phyloP scores from a whole-genome alignment of 1,140 invertebrate genomes.

The Macrostomum lignano region DNA sequence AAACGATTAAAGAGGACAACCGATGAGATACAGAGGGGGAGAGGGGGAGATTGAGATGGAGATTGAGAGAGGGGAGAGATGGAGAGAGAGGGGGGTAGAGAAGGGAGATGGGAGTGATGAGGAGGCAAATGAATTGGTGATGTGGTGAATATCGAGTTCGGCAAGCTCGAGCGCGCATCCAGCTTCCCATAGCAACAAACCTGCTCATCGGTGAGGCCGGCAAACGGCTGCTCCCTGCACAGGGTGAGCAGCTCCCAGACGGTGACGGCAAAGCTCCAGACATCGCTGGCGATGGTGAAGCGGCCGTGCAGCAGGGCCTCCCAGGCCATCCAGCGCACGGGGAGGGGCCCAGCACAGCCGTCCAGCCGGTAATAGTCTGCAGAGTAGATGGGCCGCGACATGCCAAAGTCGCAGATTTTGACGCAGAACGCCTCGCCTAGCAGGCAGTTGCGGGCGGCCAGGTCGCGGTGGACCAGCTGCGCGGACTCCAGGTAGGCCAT shows the following conservation, averaged over 20 bases:
- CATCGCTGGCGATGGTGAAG: conserved; percentile 50
- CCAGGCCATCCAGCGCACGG: conserved; percentile 2
- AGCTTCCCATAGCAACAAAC: too few relatives aligned
- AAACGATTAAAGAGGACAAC: too few relatives aligned
- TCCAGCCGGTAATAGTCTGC: too few relatives aligned
- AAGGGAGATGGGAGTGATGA: too few relatives aligned
- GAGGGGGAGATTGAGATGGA: too few relatives aligned
- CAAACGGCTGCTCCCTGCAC: conserved; percentile 39
- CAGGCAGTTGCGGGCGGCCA: conserved; percentile 68
- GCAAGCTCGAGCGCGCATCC: too few relatives aligned
- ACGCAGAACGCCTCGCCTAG: conserved; percentile 66
- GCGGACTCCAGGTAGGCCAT: conserved; percentile 90
- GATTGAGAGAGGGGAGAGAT: too few relatives aligned
- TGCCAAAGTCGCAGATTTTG: conserved; percentile 49
- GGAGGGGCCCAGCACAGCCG: too few relatives aligned
- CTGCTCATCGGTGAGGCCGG: conserved; percentile 38
- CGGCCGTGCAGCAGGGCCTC: conserved; percentile 30
- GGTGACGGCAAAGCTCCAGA: conserved; percentile 55
- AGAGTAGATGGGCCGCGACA: conserved; percentile 54
- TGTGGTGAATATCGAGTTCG: too few relatives aligned
- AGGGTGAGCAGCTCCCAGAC: conserved; percentile 47
- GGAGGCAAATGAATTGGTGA: too few relatives aligned
- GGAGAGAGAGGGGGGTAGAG: too few relatives aligned
- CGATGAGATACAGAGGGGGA: too few relatives aligned
- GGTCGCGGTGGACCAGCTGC: conserved; percentile 76